Evolutionary conservation across 2,888 invertebrate genomes (phyloP).

Genomic region (Brachylomia viminalis): DNA sequence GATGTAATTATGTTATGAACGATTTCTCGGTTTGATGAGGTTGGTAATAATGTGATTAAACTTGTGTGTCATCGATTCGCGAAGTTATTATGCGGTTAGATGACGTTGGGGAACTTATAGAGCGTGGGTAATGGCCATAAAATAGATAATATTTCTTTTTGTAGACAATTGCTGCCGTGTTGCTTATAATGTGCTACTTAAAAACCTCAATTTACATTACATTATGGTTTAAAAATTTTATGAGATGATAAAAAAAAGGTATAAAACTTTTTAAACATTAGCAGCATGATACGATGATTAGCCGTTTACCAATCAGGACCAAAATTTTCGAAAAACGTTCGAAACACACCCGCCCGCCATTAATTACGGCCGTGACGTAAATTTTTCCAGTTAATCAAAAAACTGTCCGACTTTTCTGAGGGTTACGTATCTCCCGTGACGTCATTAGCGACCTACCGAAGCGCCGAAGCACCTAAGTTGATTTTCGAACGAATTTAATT

Average conservation of each 20-base stretch:
- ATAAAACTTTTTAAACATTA: conserved; percentile 33
- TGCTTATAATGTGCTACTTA: background rate
- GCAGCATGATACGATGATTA: conserved; percentile 47
- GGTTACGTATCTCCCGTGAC: conserved; percentile 70
- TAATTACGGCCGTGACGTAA: conserved; percentile 82
- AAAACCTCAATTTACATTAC: background rate
- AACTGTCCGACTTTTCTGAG: conserved; percentile 79
- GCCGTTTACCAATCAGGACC: conserved; percentile 52
- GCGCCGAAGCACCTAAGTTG: conserved; percentile 79
- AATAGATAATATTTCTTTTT: conserved; percentile 10
- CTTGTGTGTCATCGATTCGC: conserved; percentile 54
- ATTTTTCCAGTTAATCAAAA: conserved; percentile 86
- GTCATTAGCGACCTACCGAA: conserved; percentile 82
- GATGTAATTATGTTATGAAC: conserved; percentile 56
- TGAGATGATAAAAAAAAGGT: background rate
- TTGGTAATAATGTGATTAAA: conserved; percentile 51
- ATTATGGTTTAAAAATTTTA: background rate
- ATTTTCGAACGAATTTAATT: conserved; percentile 86
- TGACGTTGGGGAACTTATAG: conserved; percentile 31
- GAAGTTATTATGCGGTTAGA: conserved; percentile 31
- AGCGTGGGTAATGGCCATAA: conserved; percentile 26
- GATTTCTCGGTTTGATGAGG: conserved; percentile 48
- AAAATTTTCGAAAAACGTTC: conserved; percentile 53
- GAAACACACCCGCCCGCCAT: conserved; percentile 77
- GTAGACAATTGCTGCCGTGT: background rate